Conservation (phyloP, 1,140 invertebrate genomes). For the Orius laevigatus region DNA sequence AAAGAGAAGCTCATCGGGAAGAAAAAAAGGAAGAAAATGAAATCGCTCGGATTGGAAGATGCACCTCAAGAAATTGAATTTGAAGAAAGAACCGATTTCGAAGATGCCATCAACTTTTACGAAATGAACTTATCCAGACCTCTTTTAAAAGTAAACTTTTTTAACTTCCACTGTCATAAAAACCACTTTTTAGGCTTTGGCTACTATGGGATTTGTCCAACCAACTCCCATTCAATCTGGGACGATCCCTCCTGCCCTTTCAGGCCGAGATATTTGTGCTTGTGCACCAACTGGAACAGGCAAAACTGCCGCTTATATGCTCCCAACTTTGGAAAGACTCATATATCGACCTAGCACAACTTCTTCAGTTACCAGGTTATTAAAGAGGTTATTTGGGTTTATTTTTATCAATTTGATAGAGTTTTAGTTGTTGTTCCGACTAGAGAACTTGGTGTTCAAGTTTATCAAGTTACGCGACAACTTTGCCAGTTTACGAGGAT, state of each 20-base stretch:
- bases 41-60: slow-evolving; percentile 28
- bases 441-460: slow-evolving; percentile 88
- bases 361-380: slow-evolving; percentile 40
- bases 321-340: slow-evolving; percentile 88
- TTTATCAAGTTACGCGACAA: slow-evolving; percentile 85
- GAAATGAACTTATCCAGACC: slow-evolving; percentile 87
- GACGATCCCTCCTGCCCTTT: slow-evolving; percentile 82
- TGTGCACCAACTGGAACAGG: slow-evolving; percentile 96
- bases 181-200: slow-evolving; percentile 46
- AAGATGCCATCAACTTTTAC: slow-evolving; percentile 62
- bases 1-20: slow-evolving; percentile 28
- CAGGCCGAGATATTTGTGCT: slow-evolving; percentile 83
- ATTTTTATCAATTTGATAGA: slow-evolving; percentile 26
- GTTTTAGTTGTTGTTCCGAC: slow-evolving; percentile 93
- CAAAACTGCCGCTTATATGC: slow-evolving; percentile 97
- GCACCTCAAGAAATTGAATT: slow-evolving; percentile 50
- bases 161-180: neutral
- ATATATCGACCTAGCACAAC: slow-evolving; percentile 53
- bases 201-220: slow-evolving; percentile 69
- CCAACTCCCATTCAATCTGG: slow-evolving; percentile 94
- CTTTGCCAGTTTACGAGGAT: slow-evolving; percentile 73
- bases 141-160: slow-evolving; percentile 51
- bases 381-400: too few relatives aligned
- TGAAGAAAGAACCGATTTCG: slow-evolving; percentile 53
- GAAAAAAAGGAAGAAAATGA: slow-evolving; percentile 26